Evolutionary conservation across 2,113 vertebrate genomes (phyloP).

Genomic region (Nesoenas mayeri): DNA sequence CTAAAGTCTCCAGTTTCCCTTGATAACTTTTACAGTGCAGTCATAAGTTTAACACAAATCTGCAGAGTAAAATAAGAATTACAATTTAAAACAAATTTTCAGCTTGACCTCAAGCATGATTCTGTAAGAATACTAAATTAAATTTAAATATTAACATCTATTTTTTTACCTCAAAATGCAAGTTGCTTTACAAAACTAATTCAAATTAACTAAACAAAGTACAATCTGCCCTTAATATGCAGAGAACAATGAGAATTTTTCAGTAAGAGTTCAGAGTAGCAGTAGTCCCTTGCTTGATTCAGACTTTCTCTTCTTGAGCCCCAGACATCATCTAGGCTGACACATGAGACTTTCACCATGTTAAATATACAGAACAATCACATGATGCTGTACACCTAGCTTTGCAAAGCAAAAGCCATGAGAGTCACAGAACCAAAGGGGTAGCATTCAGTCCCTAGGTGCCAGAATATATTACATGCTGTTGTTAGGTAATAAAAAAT

Average conservation of each 20-base stretch:
- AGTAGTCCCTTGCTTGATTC: not conserved
- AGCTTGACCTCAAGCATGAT: not conserved
- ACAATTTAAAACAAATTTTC: not conserved
- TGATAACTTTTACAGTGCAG: not conserved
- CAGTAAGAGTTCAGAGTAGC: not conserved
- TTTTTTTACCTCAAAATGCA: not conserved
- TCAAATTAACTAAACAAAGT: not conserved
- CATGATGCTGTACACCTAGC: not conserved
- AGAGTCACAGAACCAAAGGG: not conserved
- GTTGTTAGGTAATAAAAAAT: not conserved
- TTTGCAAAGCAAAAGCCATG: not conserved
- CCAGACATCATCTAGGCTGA: not conserved
- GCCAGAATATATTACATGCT: not conserved
- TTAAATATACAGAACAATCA: not conserved
- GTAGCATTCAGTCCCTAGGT: not conserved
- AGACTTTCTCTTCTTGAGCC: not conserved
- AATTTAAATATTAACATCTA: not conserved
- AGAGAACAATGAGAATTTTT: not conserved
- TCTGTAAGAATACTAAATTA: not conserved
- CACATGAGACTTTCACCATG: not conserved
- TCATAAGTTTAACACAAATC: not conserved
- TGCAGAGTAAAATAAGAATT: not conserved
- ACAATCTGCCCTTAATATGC: not conserved
- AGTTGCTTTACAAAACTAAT: not conserved
- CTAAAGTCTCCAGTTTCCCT: not conserved